Conservation (phyloP, 2,888 invertebrate genomes). For the Diplolepis rosae region DNA sequence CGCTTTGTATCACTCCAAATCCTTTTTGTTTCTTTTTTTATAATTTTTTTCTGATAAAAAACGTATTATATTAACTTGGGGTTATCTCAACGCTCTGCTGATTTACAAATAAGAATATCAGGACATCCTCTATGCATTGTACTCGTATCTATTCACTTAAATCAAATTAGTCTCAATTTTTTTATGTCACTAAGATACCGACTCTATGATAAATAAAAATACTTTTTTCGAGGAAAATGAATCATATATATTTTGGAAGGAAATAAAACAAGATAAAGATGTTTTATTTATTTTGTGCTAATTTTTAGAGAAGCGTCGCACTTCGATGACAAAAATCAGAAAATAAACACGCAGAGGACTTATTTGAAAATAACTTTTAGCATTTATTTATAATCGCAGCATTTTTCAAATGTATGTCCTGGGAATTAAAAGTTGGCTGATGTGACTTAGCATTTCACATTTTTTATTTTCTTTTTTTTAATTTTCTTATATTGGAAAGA, state of each 20-base stretch:
- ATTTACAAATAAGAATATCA: background rate
- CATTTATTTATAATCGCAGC: constrained; percentile 29
- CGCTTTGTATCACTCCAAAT: background rate
- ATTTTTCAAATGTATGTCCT: constrained; percentile 3
- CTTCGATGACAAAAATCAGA: too few species aligned
- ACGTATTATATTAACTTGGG: background rate
- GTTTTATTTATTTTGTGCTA: too few species aligned
- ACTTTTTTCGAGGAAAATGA: constrained; percentile 21
- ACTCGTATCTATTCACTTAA: background rate
- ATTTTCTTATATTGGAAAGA: background rate
- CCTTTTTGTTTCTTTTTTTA: background rate
- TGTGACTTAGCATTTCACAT: background rate
- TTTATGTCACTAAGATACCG: background rate
- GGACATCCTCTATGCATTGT: background rate
- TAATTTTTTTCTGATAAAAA: background rate
- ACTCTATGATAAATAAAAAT: background rate
- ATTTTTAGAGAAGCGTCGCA: too few species aligned
- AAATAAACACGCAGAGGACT: too few species aligned
- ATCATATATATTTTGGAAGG: too few species aligned
- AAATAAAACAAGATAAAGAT: constrained; percentile 21
- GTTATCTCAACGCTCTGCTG: constrained; percentile 1
- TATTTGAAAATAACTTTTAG: constrained; percentile 10
- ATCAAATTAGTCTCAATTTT: background rate
- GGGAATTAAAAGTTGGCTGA: constrained; percentile 5
- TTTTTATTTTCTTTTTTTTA: too few species aligned